phyloP scores from a whole-genome alignment of 2,888 invertebrate species.

The Myopa tessellatipennis region DNA sequence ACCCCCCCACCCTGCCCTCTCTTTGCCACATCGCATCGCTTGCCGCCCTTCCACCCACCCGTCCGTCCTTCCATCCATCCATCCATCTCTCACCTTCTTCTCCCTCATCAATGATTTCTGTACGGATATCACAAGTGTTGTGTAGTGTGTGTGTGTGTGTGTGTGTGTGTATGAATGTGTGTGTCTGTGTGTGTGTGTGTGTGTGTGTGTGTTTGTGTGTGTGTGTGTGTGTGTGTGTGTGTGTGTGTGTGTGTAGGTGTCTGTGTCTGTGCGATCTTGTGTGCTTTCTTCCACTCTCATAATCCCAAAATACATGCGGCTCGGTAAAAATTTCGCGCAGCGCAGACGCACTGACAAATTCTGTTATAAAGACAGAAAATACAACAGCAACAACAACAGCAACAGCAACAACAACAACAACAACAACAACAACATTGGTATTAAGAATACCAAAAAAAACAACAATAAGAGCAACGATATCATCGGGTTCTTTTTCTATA shows the following conservation, averaged over 20 bases:
- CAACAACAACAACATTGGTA: neutral
- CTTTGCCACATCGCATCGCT: constrained; percentile 11
- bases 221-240: constrained; percentile 3
- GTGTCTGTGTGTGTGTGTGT: constrained; percentile 16
- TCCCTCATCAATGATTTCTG: neutral
- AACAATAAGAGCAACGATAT: neutral
- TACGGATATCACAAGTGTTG: too few relatives aligned
- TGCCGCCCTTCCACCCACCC: neutral
- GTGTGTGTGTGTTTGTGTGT: neutral
- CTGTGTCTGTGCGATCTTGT: constrained; percentile 11
- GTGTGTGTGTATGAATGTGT: neutral
- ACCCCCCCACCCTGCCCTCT: neutral
- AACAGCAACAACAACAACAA: neutral
- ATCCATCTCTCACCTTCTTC: neutral
- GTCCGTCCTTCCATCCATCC: too few relatives aligned
- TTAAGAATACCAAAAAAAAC: neutral
- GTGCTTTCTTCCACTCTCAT: constrained; percentile 28
- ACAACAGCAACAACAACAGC: neutral
- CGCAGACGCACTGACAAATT: constrained; percentile 53
- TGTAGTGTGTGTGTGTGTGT: neutral
- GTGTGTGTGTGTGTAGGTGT: neutral
- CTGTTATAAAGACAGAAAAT: neutral
- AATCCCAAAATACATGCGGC: constrained; percentile 35
- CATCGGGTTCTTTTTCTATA: constrained; percentile 48
- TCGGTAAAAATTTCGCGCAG: constrained; percentile 41